Base-by-base conservation (phyloP, 1,140 invertebrate genomes). In the Pseudoatta argentina region DNA sequence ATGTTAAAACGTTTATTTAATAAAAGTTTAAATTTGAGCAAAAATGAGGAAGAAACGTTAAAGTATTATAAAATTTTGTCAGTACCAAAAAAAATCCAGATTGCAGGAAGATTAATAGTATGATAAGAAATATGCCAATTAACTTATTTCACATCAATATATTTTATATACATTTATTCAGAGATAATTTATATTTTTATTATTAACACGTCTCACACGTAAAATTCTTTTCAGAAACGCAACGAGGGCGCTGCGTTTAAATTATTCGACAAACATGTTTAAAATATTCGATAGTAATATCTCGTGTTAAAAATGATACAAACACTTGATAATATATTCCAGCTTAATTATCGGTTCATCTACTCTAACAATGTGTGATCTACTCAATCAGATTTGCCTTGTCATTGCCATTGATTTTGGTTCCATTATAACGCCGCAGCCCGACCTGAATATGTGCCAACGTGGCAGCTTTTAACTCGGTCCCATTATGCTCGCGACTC, bases 371-470 rank as follows among this genome's bases (percentile, higher is more conserved):
- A 81, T 57, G 51, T 64, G 61, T 66, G 30, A 55, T 39, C 51
- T 24, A 39, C 21, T 81, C 77, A 71, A 81, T 72, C 69, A 73
- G 69, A 73, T 61, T 51, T 44, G 44, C 24, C 18, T 61, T 48
- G 79, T 73, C 67, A 73, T 73, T 73, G 79, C 55, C 27, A 75
- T 83, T 75, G 69, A 63, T 73, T 83, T 27, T 44, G n/a, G 27
- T 75, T 21, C 55, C n/a, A 73, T 83, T 83, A 75, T 75, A 51
- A 14, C 6, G 16, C 48, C 78, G 55, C 34, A 61, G 55, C 55
- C 34, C 39, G 69, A 73, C 24, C 67, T 82, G 67, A 61, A 83
- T 83, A 51, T 34, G 69, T 44, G 24, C 34, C 67, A 44, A 39
- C 39, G 55, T 63, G 21, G 24, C 55, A 53, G 79, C 24, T 73